These are phyloP conservation scores for Pardalotus punctatus DNA, from an alignment of 2,113 vertebrate genomes.

Conservation along the genomic window DNA sequence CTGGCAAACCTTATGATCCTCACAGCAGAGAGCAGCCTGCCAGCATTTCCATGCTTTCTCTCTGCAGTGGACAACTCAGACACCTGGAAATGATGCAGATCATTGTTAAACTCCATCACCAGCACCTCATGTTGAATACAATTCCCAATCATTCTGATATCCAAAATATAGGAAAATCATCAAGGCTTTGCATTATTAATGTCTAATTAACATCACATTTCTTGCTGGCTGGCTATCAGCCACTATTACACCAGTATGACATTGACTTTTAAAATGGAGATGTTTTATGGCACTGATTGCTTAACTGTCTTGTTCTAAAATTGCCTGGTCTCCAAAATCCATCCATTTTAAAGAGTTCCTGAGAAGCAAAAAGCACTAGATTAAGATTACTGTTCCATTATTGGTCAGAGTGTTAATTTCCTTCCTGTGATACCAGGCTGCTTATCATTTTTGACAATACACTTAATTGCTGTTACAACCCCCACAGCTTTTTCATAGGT, in stretches of 20 bases:
- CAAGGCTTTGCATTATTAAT: background rate
- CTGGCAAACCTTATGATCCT: background rate
- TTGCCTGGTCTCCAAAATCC: constrained; percentile 6
- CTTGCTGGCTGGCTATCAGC: background rate
- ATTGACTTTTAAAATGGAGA: background rate
- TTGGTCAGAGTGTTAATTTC: constrained; percentile 33
- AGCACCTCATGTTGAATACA: background rate
- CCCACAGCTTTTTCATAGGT: constrained; percentile 2
- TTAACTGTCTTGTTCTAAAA: constrained; percentile 1
- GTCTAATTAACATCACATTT: background rate
- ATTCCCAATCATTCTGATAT: background rate
- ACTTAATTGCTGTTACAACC: constrained; percentile 40
- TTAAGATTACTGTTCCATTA: constrained; percentile 42
- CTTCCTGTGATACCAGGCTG: constrained; percentile 13
- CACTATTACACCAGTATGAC: background rate
- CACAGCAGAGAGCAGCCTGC: background rate
- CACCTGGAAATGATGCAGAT: background rate
- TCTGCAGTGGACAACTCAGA: background rate
- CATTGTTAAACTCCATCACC: background rate
- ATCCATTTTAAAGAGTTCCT: constrained; percentile 10
- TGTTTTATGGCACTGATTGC: constrained; percentile 23
- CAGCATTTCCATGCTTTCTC: background rate
- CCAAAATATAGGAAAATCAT: background rate
- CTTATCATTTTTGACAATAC: constrained; percentile 54
- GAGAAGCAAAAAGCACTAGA: background rate